Evolutionary conservation across 2,888 invertebrate species (phyloP).

Genomic region (Liodrosophila aerea): DNA sequence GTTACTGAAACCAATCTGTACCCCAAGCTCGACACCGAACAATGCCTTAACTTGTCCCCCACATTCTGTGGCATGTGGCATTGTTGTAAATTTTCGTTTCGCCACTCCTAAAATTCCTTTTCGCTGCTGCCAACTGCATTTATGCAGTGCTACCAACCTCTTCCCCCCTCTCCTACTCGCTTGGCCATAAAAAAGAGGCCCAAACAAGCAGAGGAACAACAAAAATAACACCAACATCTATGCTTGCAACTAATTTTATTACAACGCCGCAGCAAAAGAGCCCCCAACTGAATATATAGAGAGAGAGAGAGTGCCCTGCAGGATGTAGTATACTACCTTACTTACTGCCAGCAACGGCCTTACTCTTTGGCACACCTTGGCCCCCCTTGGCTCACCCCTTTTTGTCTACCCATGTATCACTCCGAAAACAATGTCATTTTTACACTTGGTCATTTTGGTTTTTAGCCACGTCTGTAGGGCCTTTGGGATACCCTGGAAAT

Average conservation of each 20-base stretch:
- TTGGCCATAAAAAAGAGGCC: constrained; percentile 34
- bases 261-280: constrained; percentile 60
- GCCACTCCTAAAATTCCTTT: constrained; percentile 72
- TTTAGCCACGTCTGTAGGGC: constrained; percentile 35
- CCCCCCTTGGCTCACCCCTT: not conserved
- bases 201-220: constrained; percentile 11
- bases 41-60: constrained; percentile 25
- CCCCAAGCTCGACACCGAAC: constrained; percentile 22
- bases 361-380: not conserved
- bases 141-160: constrained; percentile 60
- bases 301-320: constrained; percentile 8
- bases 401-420: not conserved
- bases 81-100: constrained; percentile 67
- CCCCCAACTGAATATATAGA: constrained; percentile 55
- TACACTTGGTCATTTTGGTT: constrained; percentile 68
- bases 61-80: constrained; percentile 43
- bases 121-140: constrained; percentile 68
- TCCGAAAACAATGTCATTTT: constrained; percentile 66
- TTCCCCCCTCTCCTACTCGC: constrained; percentile 10
- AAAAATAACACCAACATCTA: constrained; percentile 5
- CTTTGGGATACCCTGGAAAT: constrained; percentile 6
- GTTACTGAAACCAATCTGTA: constrained; percentile 7
- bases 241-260: constrained; percentile 67
- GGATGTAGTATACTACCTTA: constrained; percentile 11
- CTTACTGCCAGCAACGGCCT: not conserved